These are phyloP conservation scores for Abscondita cerata DNA, from an alignment of 2,888 invertebrate genomes.

Conservation along the genomic window DNA sequence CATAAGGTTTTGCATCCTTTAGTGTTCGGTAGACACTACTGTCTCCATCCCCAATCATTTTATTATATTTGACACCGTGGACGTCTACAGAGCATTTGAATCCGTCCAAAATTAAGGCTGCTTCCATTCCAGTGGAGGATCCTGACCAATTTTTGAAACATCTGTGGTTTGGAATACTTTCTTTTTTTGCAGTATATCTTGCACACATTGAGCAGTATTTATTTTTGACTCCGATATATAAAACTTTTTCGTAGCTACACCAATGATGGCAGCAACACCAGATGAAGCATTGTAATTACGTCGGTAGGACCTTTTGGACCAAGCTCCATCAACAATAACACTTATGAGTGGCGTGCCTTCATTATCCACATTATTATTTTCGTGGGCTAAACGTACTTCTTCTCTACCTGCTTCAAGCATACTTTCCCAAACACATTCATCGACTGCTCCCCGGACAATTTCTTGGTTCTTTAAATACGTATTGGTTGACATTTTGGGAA, in stretches of 20 bases:
- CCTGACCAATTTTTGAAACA: constrained; percentile 23
- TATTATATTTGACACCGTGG: constrained; percentile 18
- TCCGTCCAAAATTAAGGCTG: constrained; percentile 13
- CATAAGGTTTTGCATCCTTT: constrained; percentile 6
- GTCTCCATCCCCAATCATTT: constrained; percentile 25
- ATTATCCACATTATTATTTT: constrained; percentile 36
- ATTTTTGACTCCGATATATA: constrained; percentile 15
- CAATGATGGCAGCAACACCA: constrained; percentile 31
- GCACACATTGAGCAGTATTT: constrained; percentile 22
- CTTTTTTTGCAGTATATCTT: neutral
- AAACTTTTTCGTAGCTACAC: neutral
- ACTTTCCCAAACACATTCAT: constrained; percentile 10
- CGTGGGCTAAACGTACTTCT: constrained; percentile 34
- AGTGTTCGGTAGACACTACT: neutral
- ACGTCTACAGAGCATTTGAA: neutral
- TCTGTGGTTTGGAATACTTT: neutral
- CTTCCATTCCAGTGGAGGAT: constrained; percentile 20
- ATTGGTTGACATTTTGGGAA: neutral
- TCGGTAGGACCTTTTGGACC: constrained; percentile 41
- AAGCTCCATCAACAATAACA: constrained; percentile 44
- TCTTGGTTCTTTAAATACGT: neutral
- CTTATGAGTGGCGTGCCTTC: constrained; percentile 38
- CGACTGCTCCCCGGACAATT: neutral
- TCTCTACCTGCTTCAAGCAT: constrained; percentile 30
- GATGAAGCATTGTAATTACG: constrained; percentile 46